These are phyloP conservation scores for Metopia argyrocephala DNA, from an alignment of 2,888 invertebrate species.

Conservation along the genomic window DNA sequence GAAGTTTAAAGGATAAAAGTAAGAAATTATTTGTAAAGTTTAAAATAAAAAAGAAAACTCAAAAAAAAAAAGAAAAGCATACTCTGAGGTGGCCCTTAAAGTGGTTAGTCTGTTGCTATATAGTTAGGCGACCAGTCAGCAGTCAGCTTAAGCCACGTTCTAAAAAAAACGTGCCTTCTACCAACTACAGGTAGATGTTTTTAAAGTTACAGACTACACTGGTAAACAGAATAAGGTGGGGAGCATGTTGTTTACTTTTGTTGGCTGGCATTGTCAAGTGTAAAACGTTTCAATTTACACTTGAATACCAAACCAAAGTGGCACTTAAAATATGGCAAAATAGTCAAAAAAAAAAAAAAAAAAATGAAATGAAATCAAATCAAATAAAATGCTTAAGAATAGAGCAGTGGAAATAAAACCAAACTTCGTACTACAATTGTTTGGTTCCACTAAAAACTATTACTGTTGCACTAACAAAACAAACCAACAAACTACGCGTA, in stretches of 20 bases:
- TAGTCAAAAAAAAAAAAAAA: slow-evolving; percentile 11
- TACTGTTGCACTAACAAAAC: slow-evolving; percentile 26
- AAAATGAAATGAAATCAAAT: too few species aligned
- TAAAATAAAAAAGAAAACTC: slow-evolving; percentile 20
- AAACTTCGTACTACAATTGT: slow-evolving; percentile 27
- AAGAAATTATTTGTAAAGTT: slow-evolving; percentile 32
- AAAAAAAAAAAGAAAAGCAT: slow-evolving; percentile 39
- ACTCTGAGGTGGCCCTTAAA: slow-evolving; percentile 48
- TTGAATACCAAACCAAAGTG: slow-evolving; percentile 63
- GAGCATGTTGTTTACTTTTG: slow-evolving; percentile 44
- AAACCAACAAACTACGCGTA: neutral
- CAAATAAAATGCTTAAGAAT: neutral
- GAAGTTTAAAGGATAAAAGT: slow-evolving; percentile 18
- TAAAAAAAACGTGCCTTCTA: neutral
- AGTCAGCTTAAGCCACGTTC: neutral
- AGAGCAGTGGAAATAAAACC: neutral
- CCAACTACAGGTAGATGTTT: neutral
- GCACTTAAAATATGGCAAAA: slow-evolving; percentile 47
- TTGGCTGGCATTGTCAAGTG: slow-evolving; percentile 33
- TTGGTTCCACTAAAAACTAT: slow-evolving; percentile 37
- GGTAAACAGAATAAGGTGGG: neutral
- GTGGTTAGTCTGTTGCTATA: neutral
- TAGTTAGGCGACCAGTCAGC: neutral
- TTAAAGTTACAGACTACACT: neutral
- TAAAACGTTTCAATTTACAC: slow-evolving; percentile 63